phyloP scores from a whole-genome alignment of 1,140 invertebrate genomes.

The Nylanderia fulva region DNA sequence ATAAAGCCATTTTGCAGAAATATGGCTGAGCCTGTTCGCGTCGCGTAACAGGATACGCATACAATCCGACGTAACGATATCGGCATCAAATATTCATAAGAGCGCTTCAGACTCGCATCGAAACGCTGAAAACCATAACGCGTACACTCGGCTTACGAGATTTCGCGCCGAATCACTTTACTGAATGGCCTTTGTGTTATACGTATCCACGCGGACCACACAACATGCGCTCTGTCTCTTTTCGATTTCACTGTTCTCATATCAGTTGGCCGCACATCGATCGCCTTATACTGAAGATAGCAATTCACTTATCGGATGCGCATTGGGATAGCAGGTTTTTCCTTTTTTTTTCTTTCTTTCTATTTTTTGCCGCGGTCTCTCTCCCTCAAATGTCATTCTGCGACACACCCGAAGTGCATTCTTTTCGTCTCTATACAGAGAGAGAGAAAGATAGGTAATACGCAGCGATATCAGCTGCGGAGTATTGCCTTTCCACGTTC shows the following conservation, averaged over 20 bases:
- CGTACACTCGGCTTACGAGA: slow-evolving; percentile 40
- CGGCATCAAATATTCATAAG: slow-evolving; percentile 58
- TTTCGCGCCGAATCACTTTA: slow-evolving; percentile 46
- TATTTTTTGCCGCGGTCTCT: not conserved
- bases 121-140: slow-evolving; percentile 47
- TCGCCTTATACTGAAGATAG: not conserved
- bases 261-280: not conserved
- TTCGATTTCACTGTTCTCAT: not conserved
- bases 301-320: slow-evolving; percentile 7
- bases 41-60: slow-evolving; percentile 32
- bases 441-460: slow-evolving; percentile 26
- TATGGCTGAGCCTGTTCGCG: slow-evolving; percentile 12
- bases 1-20: slow-evolving; percentile 21
- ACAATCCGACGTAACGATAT: slow-evolving; percentile 32
- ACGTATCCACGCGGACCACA: not conserved
- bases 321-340: not conserved
- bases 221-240: not conserved
- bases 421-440: not conserved
- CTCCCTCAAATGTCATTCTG: no score
- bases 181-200: slow-evolving; percentile 5
- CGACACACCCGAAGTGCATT: slow-evolving; percentile 1
- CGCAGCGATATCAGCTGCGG: slow-evolving; percentile 1
- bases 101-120: slow-evolving; percentile 31
- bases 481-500: not conserved
- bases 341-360: not conserved